Conservation (phyloP, 2,888 invertebrate species). For the Melikaiella ostensackeni region DNA sequence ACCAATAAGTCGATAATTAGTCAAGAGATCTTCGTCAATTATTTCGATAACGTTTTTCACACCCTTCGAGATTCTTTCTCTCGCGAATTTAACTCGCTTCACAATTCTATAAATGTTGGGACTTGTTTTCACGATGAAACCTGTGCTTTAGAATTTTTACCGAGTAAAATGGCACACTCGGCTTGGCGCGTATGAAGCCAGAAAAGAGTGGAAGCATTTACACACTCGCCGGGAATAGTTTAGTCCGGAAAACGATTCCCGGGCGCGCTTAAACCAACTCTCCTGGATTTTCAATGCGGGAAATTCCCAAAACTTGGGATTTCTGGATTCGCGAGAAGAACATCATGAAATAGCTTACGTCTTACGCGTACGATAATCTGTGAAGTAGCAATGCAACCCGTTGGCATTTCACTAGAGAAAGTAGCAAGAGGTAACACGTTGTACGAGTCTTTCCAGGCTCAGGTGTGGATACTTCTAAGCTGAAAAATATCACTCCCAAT, state of each 20-base stretch:
- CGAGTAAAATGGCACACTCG: neutral
- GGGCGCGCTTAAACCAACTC: neutral
- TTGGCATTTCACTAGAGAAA: conserved; percentile 75
- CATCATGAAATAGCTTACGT: neutral
- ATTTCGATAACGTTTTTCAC: neutral
- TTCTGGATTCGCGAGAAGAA: conserved; percentile 17
- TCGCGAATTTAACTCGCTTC: neutral
- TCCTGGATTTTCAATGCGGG: conserved; percentile 1
- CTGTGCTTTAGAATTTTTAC: conserved; percentile 3
- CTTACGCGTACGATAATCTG: conserved; percentile 62
- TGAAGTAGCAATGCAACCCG: conserved; percentile 67
- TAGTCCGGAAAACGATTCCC: neutral
- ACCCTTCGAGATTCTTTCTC: neutral
- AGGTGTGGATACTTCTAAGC: conserved; percentile 42
- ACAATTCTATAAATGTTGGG: conserved; percentile 18
- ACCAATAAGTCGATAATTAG: neutral
- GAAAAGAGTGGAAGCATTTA: conserved; percentile 13
- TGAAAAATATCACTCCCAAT: neutral
- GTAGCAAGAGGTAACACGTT: conserved; percentile 63
- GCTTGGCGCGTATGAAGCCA: neutral
- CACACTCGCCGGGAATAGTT: conserved; percentile 1
- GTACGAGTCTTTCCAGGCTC: conserved; percentile 53
- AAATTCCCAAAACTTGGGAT: neutral
- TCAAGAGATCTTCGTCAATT: neutral
- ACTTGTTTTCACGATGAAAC: conserved; percentile 9